Evolutionary conservation across 2,113 vertebrate species (phyloP).

Genomic region (Isurus oxyrinchus): DNA sequence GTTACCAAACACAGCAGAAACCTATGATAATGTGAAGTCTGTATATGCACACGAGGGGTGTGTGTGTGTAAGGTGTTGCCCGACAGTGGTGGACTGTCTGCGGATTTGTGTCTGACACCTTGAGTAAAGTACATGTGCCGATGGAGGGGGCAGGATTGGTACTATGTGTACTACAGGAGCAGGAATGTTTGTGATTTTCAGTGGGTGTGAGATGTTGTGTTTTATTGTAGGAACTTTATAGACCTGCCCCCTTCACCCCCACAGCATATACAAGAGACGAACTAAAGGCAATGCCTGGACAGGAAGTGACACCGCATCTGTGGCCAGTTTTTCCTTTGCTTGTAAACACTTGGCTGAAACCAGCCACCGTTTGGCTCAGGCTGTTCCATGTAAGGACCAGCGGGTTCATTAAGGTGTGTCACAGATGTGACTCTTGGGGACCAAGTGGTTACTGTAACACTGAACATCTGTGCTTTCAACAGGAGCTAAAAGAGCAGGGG

Average conservation of each 20-base stretch:
- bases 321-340: neutral
- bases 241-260: neutral
- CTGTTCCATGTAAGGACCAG: too few relatives aligned
- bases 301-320: neutral
- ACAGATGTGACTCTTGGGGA: neutral
- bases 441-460: neutral
- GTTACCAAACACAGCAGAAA: neutral
- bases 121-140: neutral
- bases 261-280: neutral
- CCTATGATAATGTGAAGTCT: neutral
- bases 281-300: too few relatives aligned
- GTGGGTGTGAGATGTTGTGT: neutral
- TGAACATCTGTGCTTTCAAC: constrained; percentile 39
- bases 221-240: neutral
- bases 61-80: neutral
- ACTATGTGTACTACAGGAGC: neutral
- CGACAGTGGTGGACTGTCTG: too few relatives aligned
- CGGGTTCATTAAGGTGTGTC: neutral
- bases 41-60: neutral
- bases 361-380: too few relatives aligned
- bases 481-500: constrained; percentile 86
- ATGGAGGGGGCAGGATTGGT: neutral
- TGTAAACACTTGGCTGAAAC: neutral
- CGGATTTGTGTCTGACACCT: neutral
- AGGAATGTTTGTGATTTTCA: neutral